Conservation (phyloP, 1,140 invertebrate genomes). For the Hormaphis cornu region DNA sequence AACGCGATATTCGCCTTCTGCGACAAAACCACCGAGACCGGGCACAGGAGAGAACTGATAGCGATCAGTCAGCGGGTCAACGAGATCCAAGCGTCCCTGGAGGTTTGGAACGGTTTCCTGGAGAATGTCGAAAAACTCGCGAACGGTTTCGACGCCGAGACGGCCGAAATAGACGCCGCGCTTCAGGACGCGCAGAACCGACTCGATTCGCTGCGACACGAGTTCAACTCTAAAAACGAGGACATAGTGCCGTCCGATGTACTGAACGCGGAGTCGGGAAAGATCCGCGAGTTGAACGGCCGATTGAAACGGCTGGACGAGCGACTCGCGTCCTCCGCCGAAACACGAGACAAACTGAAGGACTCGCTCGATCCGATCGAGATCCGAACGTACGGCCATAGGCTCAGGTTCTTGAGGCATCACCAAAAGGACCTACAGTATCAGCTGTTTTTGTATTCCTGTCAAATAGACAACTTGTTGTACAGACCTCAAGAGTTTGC, state of each 20-base stretch:
- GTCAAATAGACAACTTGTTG: slow-evolving; percentile 63
- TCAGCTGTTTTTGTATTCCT: slow-evolving; percentile 60
- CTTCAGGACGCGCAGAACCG: background rate
- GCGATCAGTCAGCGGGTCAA: slow-evolving; percentile 62
- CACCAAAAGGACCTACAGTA: slow-evolving; percentile 70
- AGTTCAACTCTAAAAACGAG: background rate
- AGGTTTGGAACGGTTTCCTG: slow-evolving; percentile 58
- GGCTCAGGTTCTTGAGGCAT: slow-evolving; percentile 62
- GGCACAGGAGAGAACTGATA: slow-evolving; percentile 68
- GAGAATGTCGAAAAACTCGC: slow-evolving; percentile 19
- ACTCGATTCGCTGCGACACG: background rate
- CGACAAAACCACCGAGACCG: slow-evolving; percentile 62
- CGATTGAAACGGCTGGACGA: slow-evolving; percentile 37
- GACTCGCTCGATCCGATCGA: slow-evolving; percentile 78
- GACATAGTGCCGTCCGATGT: background rate
- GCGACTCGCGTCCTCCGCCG: slow-evolving; percentile 49
- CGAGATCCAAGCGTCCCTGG: slow-evolving; percentile 66
- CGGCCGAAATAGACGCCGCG: slow-evolving; percentile 15
- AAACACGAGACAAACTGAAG: slow-evolving; percentile 70
- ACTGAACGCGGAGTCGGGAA: background rate
- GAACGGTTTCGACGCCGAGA: background rate
- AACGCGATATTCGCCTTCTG: slow-evolving; percentile 60
- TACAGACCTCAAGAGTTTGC: slow-evolving; percentile 64
- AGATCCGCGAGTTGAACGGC: slow-evolving; percentile 35
- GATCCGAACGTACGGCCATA: slow-evolving; percentile 68